A percentile compares a stretch with the other conserved stretches of the same genome.
phyloP scores from a whole-genome alignment of 2,888 invertebrate genomes.

The Synergus gifuensis region DNA sequence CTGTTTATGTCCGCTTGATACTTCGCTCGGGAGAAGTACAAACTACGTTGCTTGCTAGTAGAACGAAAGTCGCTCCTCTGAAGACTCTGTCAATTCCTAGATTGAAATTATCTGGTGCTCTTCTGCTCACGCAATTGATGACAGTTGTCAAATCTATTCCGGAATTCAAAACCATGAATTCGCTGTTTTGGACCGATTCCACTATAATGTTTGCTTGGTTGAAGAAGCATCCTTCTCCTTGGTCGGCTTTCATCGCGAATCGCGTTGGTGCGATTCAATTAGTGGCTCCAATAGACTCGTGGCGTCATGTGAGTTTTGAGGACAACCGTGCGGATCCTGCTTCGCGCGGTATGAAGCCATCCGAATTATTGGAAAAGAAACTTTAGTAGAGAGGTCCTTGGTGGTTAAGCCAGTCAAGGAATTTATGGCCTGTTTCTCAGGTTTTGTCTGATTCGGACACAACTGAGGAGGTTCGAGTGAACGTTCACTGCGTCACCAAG shows the following conservation, averaged over 20 bases:
- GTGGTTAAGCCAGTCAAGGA: background rate
- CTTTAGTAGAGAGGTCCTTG: background rate
- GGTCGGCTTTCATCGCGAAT: no score
- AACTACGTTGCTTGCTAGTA: background rate
- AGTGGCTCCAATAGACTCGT: background rate
- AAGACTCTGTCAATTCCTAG: conserved; percentile 41
- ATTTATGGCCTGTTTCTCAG: conserved; percentile 1
- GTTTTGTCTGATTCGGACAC: no score
- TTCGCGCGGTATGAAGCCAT: conserved; percentile 24
- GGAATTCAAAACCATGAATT: background rate
- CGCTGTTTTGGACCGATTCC: conserved; percentile 44
- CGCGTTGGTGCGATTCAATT: no score
- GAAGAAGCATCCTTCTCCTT: conserved; percentile 24
- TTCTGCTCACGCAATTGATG: background rate
- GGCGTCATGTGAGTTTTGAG: conserved; percentile 27
- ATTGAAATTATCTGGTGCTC: conserved; percentile 41
- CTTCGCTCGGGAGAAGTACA: background rate
- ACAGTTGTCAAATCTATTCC: no score
- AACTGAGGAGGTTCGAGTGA: background rate
- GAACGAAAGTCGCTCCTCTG: conserved; percentile 29
- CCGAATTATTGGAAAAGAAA: background rate
- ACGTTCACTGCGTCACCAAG: background rate
- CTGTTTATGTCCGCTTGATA: conserved; percentile 10
- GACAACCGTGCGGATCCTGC: conserved; percentile 34
- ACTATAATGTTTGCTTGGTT: conserved; percentile 43